Percentiles rank a stretch among this genome's conserved stretches.
Conservation (phyloP, 2,888 invertebrate species). For the Leptogaster cylindrica region DNA sequence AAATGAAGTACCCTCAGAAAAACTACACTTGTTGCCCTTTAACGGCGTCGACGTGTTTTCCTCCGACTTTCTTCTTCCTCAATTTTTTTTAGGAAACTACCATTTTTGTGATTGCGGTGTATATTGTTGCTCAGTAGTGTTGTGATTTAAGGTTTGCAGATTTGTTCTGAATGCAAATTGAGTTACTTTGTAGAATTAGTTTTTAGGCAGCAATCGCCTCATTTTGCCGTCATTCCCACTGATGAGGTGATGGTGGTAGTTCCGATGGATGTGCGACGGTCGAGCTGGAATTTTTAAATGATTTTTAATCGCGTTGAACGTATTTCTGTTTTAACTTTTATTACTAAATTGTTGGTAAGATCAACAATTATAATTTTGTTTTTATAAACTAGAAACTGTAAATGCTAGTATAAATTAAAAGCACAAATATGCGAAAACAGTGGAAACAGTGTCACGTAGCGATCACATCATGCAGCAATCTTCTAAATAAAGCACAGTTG, state of each 20-base stretch:
- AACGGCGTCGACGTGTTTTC: background rate
- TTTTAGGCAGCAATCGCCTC: slow-evolving; percentile 64
- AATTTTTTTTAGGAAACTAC: slow-evolving; percentile 9
- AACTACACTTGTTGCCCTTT: background rate
- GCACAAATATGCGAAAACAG: no score
- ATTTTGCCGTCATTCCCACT: slow-evolving; percentile 89
- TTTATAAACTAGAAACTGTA: background rate
- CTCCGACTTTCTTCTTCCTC: background rate
- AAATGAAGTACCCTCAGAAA: slow-evolving; percentile 7
- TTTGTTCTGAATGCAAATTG: slow-evolving; percentile 49
- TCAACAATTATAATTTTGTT: no score
- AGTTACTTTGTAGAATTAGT: slow-evolving; percentile 51
- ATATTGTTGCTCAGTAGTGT: slow-evolving; percentile 8
- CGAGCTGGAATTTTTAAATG: slow-evolving; percentile 87
- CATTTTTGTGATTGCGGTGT: slow-evolving; percentile 21
- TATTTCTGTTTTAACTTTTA: slow-evolving; percentile 2
- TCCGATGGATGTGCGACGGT: slow-evolving; percentile 97
- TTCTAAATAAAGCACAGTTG: no score
- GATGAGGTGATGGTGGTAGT: slow-evolving; percentile 96
- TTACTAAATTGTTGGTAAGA: no score
- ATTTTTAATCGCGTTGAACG: no score
- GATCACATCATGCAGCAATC: no score
- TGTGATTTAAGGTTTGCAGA: background rate
- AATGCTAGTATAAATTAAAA: slow-evolving; percentile 43
- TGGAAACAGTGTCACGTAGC: no score